Conservation (phyloP, 2,113 vertebrate genomes). For the Gymnarchus niloticus region DNA sequence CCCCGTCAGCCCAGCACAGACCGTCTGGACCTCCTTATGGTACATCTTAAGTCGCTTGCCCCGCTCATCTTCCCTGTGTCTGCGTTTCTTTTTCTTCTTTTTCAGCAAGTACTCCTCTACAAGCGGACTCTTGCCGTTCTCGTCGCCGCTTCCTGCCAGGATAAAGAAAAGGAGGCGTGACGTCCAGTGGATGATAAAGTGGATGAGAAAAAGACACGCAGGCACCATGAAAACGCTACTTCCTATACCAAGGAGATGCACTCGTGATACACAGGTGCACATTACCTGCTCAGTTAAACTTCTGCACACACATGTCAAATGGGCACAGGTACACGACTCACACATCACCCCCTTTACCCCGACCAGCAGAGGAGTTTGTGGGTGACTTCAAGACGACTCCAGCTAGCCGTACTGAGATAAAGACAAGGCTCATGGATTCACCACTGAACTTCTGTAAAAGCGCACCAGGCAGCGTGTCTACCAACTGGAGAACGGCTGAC, state of each 20-base stretch:
- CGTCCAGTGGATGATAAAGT: neutral
- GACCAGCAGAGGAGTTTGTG: no score
- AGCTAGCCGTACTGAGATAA: no score
- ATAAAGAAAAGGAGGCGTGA: neutral
- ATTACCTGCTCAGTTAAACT: no score
- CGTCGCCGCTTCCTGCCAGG: constrained; percentile 71
- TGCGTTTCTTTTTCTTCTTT: constrained; percentile 96
- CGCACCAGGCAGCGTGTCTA: no score
- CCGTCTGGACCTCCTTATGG: constrained; percentile 88
- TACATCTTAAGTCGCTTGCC: constrained; percentile 75
- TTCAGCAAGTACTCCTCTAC: constrained; percentile 80
- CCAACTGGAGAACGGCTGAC: no score
- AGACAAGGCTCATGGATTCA: no score
- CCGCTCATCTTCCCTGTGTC: constrained; percentile 79
- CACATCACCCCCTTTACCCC: neutral
- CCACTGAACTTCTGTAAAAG: no score
- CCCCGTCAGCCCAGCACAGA: constrained; percentile 69
- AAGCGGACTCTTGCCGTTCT: constrained; percentile 78
- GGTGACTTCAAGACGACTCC: no score
- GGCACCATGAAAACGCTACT: neutral
- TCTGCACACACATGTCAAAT: neutral
- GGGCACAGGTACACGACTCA: neutral
- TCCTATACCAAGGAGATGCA: no score
- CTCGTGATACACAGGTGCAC: no score
- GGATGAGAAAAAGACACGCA: neutral